These are phyloP conservation scores for Cosmia pyralina DNA, from an alignment of 2,888 invertebrate species.

Conservation along the genomic window DNA sequence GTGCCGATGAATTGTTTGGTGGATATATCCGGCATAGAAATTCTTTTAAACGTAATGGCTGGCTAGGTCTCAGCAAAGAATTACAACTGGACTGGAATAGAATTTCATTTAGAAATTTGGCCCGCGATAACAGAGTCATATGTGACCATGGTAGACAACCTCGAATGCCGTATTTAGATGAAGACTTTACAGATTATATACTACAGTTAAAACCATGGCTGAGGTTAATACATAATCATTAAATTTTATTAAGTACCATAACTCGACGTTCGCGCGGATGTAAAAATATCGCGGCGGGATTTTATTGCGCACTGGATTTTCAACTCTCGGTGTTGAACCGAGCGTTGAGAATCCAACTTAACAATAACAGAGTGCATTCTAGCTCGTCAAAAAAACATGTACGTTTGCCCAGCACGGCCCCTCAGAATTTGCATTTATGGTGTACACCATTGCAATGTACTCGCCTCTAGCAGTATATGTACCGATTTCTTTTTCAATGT, in stretches of 20 bases:
- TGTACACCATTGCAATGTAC: too few species aligned
- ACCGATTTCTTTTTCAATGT: too few species aligned
- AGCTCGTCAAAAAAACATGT: too few species aligned
- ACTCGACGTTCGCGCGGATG: too few species aligned
- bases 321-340: too few species aligned
- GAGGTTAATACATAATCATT: slow-evolving; percentile 84
- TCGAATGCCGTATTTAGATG: slow-evolving; percentile 95
- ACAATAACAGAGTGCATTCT: too few species aligned
- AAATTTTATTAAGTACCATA: neutral
- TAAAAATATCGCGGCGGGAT: too few species aligned
- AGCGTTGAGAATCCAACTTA: too few species aligned
- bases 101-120: slow-evolving; percentile 97
- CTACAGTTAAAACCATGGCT: slow-evolving; percentile 92
- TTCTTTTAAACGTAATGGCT: slow-evolving; percentile 90
- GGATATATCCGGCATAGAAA: slow-evolving; percentile 97
- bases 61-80: slow-evolving; percentile 91
- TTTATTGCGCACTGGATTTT: too few species aligned
- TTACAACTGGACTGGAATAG: slow-evolving; percentile 94
- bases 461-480: too few species aligned
- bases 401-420: too few species aligned
- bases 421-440: too few species aligned
- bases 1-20: slow-evolving; percentile 99
- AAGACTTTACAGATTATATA: slow-evolving; percentile 92
- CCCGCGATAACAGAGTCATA: slow-evolving; percentile 98
- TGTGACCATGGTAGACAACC: slow-evolving; percentile 96